Base-by-base conservation (phyloP, 2,888 invertebrate genomes). In the Rugalucina vietnamica region DNA sequence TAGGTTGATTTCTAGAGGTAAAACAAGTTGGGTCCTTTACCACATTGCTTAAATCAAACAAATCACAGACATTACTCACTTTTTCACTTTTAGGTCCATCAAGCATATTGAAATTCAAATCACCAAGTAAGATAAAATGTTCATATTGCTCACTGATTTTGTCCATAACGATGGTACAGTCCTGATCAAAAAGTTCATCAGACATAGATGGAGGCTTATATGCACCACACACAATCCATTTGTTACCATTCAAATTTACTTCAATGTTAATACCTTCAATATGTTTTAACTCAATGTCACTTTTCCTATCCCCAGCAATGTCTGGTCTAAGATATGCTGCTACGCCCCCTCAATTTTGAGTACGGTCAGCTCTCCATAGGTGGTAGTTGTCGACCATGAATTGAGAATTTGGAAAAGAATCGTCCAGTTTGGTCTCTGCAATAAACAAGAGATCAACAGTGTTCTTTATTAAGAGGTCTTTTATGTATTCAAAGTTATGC, bases 351-450 rank as follows among this genome's bases (percentile, higher is more conserved):
- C 84, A 78, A n/a, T 79, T 43, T 4, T 27, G n/a, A 32, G 50
- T 76, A 69, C 75, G 57, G n/a, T 79, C 80, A 21, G 27, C 27
- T 27, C 80, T 72, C 77, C 80, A 77, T 10, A 74, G 36, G 37
- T 74, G 74, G 37, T 77, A 78, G 39, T 78, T 69, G 37, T 69
- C 37, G 0, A 78, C 77, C 65, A 36, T 14, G 32, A 82, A 78
- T 37, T 77, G 82, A 0, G 82, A 65, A 82, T 82, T 73, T n/a
- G 57, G 37, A 82, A 82, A 77, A 65, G 73, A 74, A 21, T 72
- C 70, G 50, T 82, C 78, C 34, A 77, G 18, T 73, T 82, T 82
- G 14, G 77, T 82, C 65, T 81, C 81, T 71, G 72, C 71, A n/a
- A 81, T 57, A 60, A 81, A 76, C 24, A 81, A 49, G 4, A 72